These are phyloP conservation scores for Dexiosoma caninum DNA, from an alignment of 2,888 invertebrate species.

Conservation along the genomic window DNA sequence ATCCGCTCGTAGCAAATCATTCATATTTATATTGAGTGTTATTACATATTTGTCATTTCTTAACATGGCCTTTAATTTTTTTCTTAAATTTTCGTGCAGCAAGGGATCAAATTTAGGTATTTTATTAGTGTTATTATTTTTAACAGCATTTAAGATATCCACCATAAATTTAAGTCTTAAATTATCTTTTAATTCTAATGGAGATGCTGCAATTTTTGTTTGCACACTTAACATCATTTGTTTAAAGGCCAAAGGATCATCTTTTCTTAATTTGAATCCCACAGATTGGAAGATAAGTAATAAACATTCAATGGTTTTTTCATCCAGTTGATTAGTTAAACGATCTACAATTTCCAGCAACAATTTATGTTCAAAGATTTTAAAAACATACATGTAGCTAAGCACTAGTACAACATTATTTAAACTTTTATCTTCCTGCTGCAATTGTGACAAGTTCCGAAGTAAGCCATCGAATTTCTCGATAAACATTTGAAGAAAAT, in stretches of 20 bases:
- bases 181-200: constrained; percentile 78
- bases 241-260: constrained; percentile 89
- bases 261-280: constrained; percentile 91
- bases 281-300: constrained; percentile 86
- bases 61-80: constrained; percentile 85
- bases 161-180: constrained; percentile 92
- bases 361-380: constrained; percentile 87
- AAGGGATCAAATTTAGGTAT: constrained; percentile 94
- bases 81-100: constrained; percentile 89
- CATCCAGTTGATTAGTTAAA: constrained; percentile 81
- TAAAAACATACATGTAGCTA: constrained; percentile 91
- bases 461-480: constrained; percentile 83
- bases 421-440: constrained; percentile 86
- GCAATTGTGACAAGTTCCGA: constrained; percentile 75
- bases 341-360: constrained; percentile 88
- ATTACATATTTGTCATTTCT: constrained; percentile 88
- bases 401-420: constrained; percentile 89
- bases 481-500: constrained; percentile 87
- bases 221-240: constrained; percentile 85
- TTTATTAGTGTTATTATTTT: constrained; percentile 96
- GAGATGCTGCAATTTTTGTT: constrained; percentile 78
- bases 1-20: constrained; percentile 90
- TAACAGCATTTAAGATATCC: constrained; percentile 92
- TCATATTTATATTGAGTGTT: constrained; percentile 89
- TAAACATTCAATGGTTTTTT: constrained; percentile 91